These are phyloP conservation scores for Zaprionus lineosus DNA, from an alignment of 2,888 invertebrate genomes.

Conservation along the genomic window DNA sequence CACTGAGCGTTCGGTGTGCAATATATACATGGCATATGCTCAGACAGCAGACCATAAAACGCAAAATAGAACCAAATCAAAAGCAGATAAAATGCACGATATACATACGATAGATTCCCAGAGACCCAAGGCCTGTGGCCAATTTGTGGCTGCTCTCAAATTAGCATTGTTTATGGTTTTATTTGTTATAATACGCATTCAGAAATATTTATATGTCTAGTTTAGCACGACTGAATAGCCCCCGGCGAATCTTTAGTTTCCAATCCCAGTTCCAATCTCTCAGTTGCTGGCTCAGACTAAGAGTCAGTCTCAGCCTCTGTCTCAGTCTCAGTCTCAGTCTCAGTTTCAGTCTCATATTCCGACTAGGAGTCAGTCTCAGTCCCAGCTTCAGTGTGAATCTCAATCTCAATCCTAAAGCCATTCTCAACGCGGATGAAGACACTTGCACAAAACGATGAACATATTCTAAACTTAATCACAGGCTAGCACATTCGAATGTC, in stretches of 20 bases:
- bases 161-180: constrained; percentile 54
- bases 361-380: no score
- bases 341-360: no score
- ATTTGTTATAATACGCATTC: constrained; percentile 25
- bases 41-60: no score
- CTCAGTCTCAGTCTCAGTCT: no score
- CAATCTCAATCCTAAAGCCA: constrained; percentile 24
- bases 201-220: constrained; percentile 50
- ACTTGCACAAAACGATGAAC: constrained; percentile 72
- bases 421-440: constrained; percentile 52
- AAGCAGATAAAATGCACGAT: no score
- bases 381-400: no score
- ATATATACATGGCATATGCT: background rate
- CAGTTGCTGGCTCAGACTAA: no score
- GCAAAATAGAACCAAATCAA: no score
- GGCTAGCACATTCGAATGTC: constrained; percentile 72
- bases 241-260: no score
- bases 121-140: no score
- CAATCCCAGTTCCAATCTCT: constrained; percentile 16
- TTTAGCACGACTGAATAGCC: constrained; percentile 22
- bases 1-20: constrained; percentile 6
- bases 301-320: no score
- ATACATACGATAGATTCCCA: no score
- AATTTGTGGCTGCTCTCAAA: constrained; percentile 19
- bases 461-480: constrained; percentile 75